These are phyloP conservation scores for Tiliqua scincoides DNA, from an alignment of 2,113 vertebrate species.

Conservation along the genomic window DNA sequence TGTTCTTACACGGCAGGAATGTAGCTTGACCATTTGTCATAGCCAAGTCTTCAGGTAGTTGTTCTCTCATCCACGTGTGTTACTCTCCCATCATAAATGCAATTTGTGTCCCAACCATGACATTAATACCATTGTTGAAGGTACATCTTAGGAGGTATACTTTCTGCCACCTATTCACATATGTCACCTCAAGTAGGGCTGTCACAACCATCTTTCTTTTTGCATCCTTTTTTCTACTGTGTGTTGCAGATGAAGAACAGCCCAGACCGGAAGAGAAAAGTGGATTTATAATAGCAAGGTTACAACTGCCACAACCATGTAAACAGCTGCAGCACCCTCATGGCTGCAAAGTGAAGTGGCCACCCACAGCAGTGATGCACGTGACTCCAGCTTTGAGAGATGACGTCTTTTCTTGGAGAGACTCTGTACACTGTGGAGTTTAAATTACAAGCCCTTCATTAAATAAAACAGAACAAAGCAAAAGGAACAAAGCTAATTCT, in stretches of 20 bases:
- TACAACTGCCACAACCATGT: neutral
- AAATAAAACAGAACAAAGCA: constrained; percentile 3
- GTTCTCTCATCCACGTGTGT: neutral
- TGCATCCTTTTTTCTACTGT: neutral
- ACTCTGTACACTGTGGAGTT: neutral
- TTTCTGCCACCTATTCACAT: neutral
- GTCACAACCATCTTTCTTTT: neutral
- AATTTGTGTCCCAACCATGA: neutral
- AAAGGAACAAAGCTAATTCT: neutral
- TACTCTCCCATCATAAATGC: neutral
- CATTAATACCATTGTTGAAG: neutral
- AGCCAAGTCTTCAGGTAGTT: neutral
- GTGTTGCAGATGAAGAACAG: neutral
- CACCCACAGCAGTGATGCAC: neutral
- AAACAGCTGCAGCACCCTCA: too few species aligned
- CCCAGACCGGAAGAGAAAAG: neutral
- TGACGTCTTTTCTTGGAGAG: neutral
- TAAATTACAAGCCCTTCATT: neutral
- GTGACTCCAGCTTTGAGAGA: neutral
- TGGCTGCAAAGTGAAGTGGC: neutral
- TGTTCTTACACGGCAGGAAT: neutral
- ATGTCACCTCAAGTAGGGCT: neutral
- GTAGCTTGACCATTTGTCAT: neutral
- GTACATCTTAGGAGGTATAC: neutral
- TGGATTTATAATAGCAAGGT: neutral